Evolutionary conservation across 2,797 vertebrate genomes (phyloP).

Genomic region (Amblyopsis hoosieri): DNA sequence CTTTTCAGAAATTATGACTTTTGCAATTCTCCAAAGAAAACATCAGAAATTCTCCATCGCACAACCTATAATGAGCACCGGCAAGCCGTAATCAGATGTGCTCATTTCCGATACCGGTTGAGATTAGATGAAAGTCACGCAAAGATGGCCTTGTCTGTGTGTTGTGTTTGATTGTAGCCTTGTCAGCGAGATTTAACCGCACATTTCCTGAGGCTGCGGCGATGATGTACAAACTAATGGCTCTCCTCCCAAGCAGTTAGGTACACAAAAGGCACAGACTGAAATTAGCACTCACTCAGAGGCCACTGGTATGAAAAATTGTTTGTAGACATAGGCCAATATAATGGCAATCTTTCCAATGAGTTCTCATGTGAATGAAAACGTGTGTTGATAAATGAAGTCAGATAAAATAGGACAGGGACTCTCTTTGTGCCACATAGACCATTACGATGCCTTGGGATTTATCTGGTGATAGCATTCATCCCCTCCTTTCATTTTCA

Average conservation of each 20-base stretch:
- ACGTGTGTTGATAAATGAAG: slow-evolving; percentile 58
- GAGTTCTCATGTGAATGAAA: slow-evolving; percentile 28
- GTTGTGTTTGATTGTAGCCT: slow-evolving; percentile 41
- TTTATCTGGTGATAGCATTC: slow-evolving; percentile 49
- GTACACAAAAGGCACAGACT: slow-evolving; percentile 18
- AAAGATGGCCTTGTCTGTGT: slow-evolving; percentile 30
- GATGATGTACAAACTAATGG: slow-evolving; percentile 23
- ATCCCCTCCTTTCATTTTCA: slow-evolving; percentile 46
- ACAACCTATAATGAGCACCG: slow-evolving; percentile 26
- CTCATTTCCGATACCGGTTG: slow-evolving; percentile 1
- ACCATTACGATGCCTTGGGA: slow-evolving; percentile 67
- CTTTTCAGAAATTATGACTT: not conserved
- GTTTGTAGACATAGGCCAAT: slow-evolving; percentile 23
- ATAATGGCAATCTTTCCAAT: not conserved
- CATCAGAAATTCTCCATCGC: slow-evolving; percentile 22
- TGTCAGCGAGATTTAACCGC: slow-evolving; percentile 23
- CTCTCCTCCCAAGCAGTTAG: slow-evolving; percentile 33
- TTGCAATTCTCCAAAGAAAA: slow-evolving; percentile 30
- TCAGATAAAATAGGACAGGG: slow-evolving; percentile 67
- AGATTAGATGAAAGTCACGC: slow-evolving; percentile 28
- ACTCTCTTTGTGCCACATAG: slow-evolving; percentile 57
- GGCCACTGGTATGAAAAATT: slow-evolving; percentile 36
- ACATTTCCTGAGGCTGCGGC: slow-evolving; percentile 21
- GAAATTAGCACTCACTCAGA: slow-evolving; percentile 16
- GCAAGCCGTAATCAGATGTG: slow-evolving; percentile 27